These are phyloP conservation scores for Nautilus pompilius DNA, from an alignment of 1,140 invertebrate species.

Conservation along the genomic window DNA sequence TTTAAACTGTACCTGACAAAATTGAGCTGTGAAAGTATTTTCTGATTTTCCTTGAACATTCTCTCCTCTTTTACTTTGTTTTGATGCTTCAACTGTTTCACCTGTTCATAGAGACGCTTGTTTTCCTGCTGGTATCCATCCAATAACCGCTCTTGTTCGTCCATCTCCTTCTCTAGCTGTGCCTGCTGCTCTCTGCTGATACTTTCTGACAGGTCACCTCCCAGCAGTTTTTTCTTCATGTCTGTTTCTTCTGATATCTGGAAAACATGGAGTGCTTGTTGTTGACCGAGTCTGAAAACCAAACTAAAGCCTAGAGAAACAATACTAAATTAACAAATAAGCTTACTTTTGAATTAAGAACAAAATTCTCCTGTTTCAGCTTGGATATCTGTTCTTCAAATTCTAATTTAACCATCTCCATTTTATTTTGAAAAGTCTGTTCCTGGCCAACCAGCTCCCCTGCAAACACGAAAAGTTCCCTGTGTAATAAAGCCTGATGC, in stretches of 20 bases:
- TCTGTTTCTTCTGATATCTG: slow-evolving; percentile 14
- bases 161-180: slow-evolving; percentile 36
- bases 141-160: slow-evolving; percentile 46
- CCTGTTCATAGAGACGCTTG: slow-evolving; percentile 46
- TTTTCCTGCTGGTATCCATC: slow-evolving; percentile 51
- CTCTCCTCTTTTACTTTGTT: slow-evolving; percentile 41
- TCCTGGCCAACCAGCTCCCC: slow-evolving; percentile 29
- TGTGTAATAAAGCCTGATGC: background rate
- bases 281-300: slow-evolving; percentile 13
- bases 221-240: slow-evolving; percentile 21
- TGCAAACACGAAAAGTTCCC: slow-evolving; percentile 14
- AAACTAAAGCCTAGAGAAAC: background rate
- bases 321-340: background rate
- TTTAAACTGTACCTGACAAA: slow-evolving; percentile 49
- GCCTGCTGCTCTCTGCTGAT: slow-evolving; percentile 28
- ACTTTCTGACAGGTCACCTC: slow-evolving; percentile 15
- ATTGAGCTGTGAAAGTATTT: slow-evolving; percentile 32
- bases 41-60: slow-evolving; percentile 53
- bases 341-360: slow-evolving; percentile 47
- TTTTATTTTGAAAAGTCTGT: slow-evolving; percentile 24
- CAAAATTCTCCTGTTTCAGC: slow-evolving; percentile 51
- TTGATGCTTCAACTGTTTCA: slow-evolving; percentile 35
- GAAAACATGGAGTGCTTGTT: no score
- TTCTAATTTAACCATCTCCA: slow-evolving; percentile 32
- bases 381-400: slow-evolving; percentile 44